Evolutionary conservation across 1,140 invertebrate genomes (phyloP), one percentile per base, ranked within the genome.

Genomic region (Zaprionus kolodkinae): DNA sequence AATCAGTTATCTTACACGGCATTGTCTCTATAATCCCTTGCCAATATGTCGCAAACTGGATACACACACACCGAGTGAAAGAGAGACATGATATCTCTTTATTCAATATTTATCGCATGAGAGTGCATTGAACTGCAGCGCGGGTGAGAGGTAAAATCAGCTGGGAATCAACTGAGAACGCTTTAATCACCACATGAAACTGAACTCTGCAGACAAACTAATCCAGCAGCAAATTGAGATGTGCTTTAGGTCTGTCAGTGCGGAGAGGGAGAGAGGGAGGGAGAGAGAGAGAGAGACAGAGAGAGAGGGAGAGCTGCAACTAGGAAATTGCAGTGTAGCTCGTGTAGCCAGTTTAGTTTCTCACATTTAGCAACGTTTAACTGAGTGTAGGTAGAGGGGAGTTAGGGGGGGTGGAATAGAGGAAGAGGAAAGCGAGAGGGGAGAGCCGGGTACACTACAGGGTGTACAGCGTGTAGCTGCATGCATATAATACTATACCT

Each of bases 51-150:
- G 55, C 30, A 43, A 66, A 56, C 38, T 45, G 38, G n/a, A 27
- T 30, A 55, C 12, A 21, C 61, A 52, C 43, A 35, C 30, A 15
- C 33, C 35, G 12, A 61, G 21, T 15, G n/a, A 30, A 3, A 30
- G 3, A 6, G 27, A 1, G 27, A 30, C 27, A 30, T 36, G 12
- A 17, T 67, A 35, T 54, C 25, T 30, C 62, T 21, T 30, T 62
- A 33, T 72, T 71, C 62, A 76, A 61, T 81, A 64, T 79, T 81
- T 86, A 72, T 81, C 76, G 48, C 57, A 15, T 35, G 9, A 48
- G 48, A 77, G 84, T 60, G 70, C 83, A 70, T 60, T 84, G 83
- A 83, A 88, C 83, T 56, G 72, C 25, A 63, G n/a, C 40, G 7
- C 6, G 6, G n/a, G 7, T 6, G 5, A 7, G 33, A 0, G 40